Evolutionary conservation across 2,888 invertebrate species (phyloP).

Genomic region (Ormyrus thymus): DNA sequence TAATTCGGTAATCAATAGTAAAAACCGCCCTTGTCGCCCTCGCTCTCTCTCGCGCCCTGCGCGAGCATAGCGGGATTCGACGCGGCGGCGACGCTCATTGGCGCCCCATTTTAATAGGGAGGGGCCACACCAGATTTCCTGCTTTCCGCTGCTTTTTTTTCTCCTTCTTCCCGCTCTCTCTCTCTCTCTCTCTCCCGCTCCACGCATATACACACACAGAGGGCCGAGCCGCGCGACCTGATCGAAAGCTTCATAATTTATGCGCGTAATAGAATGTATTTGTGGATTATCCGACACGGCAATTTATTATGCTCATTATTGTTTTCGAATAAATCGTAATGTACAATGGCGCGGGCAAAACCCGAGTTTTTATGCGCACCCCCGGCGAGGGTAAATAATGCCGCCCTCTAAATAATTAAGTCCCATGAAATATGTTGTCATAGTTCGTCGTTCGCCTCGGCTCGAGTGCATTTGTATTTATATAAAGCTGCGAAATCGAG

Average conservation of each 20-base stretch:
- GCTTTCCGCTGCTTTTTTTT: no score
- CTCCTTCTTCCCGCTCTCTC: no score
- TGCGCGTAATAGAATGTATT: conserved; percentile 42
- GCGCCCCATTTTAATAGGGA: conserved; percentile 54
- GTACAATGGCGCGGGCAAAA: no score
- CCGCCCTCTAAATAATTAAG: no score
- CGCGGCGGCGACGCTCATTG: conserved; percentile 47
- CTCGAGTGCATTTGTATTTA: no score
- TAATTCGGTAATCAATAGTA: conserved; percentile 73
- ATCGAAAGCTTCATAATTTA: conserved; percentile 46
- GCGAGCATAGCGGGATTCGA: conserved; percentile 13
- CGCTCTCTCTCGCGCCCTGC: conserved; percentile 45
- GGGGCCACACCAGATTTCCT: conserved; percentile 40
- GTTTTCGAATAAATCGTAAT: neutral
- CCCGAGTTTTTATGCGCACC: no score
- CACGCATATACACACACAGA: neutral
- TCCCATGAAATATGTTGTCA: no score
- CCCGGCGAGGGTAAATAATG: no score
- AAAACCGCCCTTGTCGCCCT: conserved; percentile 68
- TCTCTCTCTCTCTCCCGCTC: no score
- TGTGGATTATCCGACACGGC: conserved; percentile 40
- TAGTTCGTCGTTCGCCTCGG: no score
- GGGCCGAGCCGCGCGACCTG: neutral
- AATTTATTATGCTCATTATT: conserved; percentile 51
- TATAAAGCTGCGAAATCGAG: neutral